Evolutionary conservation across 2,113 vertebrate species (phyloP).

Genomic region (Mionectes macconnelli): DNA sequence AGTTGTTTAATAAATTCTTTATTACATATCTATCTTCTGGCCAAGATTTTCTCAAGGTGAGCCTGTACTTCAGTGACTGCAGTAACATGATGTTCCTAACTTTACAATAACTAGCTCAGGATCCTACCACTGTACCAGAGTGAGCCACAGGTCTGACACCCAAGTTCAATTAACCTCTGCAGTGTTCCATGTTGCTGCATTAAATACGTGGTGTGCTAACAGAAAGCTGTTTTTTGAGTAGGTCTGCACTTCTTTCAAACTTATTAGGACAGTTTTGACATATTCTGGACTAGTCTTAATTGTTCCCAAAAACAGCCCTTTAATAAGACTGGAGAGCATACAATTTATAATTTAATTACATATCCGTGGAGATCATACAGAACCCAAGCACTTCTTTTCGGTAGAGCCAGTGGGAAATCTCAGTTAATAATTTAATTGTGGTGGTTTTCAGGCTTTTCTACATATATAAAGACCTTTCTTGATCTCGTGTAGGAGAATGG

Average conservation of each 20-base stretch:
- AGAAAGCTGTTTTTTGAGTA: background rate
- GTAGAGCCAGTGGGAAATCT: background rate
- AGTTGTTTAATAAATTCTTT: background rate
- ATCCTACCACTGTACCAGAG: background rate
- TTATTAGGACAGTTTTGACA: background rate
- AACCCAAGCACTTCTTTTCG: background rate
- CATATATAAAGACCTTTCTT: background rate
- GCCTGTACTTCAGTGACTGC: background rate
- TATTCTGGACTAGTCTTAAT: background rate
- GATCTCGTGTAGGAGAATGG: background rate
- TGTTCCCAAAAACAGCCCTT: background rate
- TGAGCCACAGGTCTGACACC: background rate
- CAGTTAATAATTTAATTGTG: background rate
- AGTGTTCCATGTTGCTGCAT: background rate
- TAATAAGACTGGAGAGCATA: background rate
- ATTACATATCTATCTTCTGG: background rate
- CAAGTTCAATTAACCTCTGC: background rate
- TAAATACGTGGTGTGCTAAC: fast-evolving
- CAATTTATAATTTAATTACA: background rate
- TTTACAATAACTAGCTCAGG: background rate
- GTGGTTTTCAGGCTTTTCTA: background rate
- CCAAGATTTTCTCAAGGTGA: background rate
- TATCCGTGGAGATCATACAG: background rate
- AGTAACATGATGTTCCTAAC: background rate
- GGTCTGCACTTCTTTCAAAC: background rate